phyloP scores from a whole-genome alignment of 1,140 invertebrate genomes.

The Drosophila fuyamai region DNA sequence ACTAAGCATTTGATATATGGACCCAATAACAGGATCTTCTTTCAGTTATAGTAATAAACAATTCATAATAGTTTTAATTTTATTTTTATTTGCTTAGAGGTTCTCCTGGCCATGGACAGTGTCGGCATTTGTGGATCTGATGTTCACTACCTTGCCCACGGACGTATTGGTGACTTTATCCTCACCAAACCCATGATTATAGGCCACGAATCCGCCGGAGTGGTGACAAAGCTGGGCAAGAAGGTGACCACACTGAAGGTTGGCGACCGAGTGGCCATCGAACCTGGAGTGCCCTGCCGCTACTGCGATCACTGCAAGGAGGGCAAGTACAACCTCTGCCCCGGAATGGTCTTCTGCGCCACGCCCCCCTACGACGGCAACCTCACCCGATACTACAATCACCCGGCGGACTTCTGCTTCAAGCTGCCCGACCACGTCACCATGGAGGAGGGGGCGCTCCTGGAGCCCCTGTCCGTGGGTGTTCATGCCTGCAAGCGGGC shows the following conservation, averaged over 20 bases:
- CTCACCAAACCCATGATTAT: slow-evolving; percentile 94
- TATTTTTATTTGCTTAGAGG: slow-evolving; percentile 85
- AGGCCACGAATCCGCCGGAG: slow-evolving; percentile 93
- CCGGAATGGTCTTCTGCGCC: slow-evolving; percentile 94
- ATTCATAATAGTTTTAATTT: not conserved
- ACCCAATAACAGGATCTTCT: not conserved
- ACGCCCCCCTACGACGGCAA: slow-evolving; percentile 96
- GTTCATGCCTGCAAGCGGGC: slow-evolving; percentile 95
- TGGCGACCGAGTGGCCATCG: slow-evolving; percentile 96
- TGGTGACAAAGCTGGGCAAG: slow-evolving; percentile 88
- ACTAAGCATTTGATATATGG: not conserved
- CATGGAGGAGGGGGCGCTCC: slow-evolving; percentile 96
- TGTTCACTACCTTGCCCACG: slow-evolving; percentile 95
- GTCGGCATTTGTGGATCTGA: slow-evolving; percentile 99
- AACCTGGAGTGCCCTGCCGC: slow-evolving; percentile 95
- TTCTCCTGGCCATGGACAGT: slow-evolving; percentile 93
- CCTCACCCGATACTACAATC: slow-evolving; percentile 93
- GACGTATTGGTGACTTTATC: slow-evolving; percentile 93
- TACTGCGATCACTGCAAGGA: slow-evolving; percentile 93
- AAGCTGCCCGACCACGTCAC: slow-evolving; percentile 96
- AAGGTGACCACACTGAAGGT: slow-evolving; percentile 91
- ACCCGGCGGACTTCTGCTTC: slow-evolving; percentile 96
- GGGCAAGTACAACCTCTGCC: slow-evolving; percentile 96
- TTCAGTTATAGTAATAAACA: too few relatives aligned
- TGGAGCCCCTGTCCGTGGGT: slow-evolving; percentile 96